Base-by-base conservation (phyloP, 2,113 vertebrate species). In the Callocephalon fimbriatum region DNA sequence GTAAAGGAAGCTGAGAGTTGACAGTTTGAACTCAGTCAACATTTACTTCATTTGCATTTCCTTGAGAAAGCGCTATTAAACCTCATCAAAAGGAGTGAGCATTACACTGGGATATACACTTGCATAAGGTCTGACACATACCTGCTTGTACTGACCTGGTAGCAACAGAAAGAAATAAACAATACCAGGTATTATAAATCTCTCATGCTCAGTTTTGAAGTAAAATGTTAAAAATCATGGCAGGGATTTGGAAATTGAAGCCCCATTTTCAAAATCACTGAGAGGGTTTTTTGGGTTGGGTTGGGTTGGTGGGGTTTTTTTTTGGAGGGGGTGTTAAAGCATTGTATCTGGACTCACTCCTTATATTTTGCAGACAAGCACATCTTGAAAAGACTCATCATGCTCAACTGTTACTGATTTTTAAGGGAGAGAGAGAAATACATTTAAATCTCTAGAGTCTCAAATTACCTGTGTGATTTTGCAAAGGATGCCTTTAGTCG, bases 31-130 rank as follows among this genome's bases (percentile, higher is more conserved):
- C 72, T 80, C 65, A 71, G n/a, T 66, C 61, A 74, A 42, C 20
- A 14, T 40, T 37, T 42, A 62, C 42, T 89, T 76, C 15, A 77
- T 45, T 62, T 96, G 29, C 38, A 74, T 86, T 89, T 93, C 32
- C 23, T 59, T 81, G 38, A 74, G n/a, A 47, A 59, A 77, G 44
- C 15, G 22, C 48, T 59, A 29, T 53, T 79, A 68, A 86, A 38
- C 40, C 61, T 58, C 32, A 73, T 54, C 10, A 88, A n/a, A 25
- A 83, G 53, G 54, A 73, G 26, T 25, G 29, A 90, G 42, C 37
- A n/a, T 63, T 68, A 42, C n/a, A 37, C 22, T 32, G 4, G 65
- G 42, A 40, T 50, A 20, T 62, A 45, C 12, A 12, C 31, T 63
- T 77, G 15, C 37, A 21, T 67, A n/a, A 62, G 38, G 37, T 12